These are phyloP conservation scores for Miichthys miiuy DNA, from an alignment of 2,797 vertebrate genomes.

Conservation along the genomic window DNA sequence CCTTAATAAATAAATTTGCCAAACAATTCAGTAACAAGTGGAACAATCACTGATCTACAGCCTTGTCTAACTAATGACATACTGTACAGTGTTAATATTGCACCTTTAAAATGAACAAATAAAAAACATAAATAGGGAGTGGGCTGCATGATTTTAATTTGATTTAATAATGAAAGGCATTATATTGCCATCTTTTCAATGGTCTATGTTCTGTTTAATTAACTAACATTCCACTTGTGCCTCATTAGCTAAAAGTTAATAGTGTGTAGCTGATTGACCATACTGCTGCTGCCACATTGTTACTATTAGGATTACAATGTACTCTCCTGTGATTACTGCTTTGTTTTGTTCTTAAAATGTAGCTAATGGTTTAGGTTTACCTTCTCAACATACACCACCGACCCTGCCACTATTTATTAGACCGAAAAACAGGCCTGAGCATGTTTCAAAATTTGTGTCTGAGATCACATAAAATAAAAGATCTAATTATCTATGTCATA, in stretches of 20 bases:
- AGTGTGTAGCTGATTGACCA: not conserved
- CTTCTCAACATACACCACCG: not conserved
- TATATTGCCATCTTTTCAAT: not conserved
- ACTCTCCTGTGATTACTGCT: not conserved
- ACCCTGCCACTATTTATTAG: not conserved
- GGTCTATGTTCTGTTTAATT: not conserved
- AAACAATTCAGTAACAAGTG: not conserved
- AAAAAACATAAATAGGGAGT: not conserved
- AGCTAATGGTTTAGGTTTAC: not conserved
- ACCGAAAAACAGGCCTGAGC: not conserved
- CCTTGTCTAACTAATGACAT: not conserved
- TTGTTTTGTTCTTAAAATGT: not conserved
- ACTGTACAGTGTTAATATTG: not conserved
- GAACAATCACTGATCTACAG: slow-evolving; percentile 6
- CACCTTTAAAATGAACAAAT: not conserved
- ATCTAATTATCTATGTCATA: not conserved
- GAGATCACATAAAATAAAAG: not conserved
- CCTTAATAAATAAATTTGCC: not conserved
- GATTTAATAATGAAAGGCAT: not conserved
- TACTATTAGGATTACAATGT: not conserved
- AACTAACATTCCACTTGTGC: not conserved
- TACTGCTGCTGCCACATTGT: not conserved
- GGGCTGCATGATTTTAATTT: not conserved
- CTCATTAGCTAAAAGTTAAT: not conserved
- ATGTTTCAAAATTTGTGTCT: not conserved